Evolutionary conservation across 2,888 invertebrate species (phyloP), one percentile per base, ranked within the genome.

Genomic region (Pristionchus entomophagus): DNA sequence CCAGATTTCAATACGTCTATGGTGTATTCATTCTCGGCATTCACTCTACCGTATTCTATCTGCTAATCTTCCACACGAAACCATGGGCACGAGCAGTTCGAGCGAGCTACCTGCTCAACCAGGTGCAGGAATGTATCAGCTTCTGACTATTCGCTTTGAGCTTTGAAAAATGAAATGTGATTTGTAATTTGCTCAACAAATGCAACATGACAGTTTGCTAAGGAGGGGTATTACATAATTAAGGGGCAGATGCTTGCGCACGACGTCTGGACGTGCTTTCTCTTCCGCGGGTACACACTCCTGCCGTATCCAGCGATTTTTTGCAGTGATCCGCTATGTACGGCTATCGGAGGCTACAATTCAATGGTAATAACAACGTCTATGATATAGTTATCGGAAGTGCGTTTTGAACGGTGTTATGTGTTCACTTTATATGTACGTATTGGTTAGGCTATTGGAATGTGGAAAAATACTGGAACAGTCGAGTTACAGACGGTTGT

Each of bases 231-330:
- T 59, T 32, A 65, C 12, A 29, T 0, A 65, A 35, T 35, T 65
- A 2, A 65, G 65, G 35, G 32, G 10, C 73, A 41, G 32, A 73
- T 73, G 73, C 26, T 73, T 10, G 38, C 73, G 12, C 73, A 73
- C 73, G 73, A 73, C 35, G 41, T 73, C 0, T 73, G 73, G 73
- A 41, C 73, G 73, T 73, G 41, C n/a, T 73, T 73, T n/a, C 41
- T 73, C n/a, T 41, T 73, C 1, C 41, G 73, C 2, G 73, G 41
- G 0, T 73, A 73, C 73, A n/a, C 41, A 17, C 41, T 73, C 1
- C 32, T 73, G 8, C 73, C 73, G 8, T 73, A 73, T 41, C 73
- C 73, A 41, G 73, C 22, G 2, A n/a, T n/a, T 0, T 41, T 73
- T 8, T 73, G 73, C 35, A 4, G 6, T 0, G 41, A 41, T 10